Conservation (phyloP, 1,140 invertebrate genomes). For the Platyscapa corneri region DNA sequence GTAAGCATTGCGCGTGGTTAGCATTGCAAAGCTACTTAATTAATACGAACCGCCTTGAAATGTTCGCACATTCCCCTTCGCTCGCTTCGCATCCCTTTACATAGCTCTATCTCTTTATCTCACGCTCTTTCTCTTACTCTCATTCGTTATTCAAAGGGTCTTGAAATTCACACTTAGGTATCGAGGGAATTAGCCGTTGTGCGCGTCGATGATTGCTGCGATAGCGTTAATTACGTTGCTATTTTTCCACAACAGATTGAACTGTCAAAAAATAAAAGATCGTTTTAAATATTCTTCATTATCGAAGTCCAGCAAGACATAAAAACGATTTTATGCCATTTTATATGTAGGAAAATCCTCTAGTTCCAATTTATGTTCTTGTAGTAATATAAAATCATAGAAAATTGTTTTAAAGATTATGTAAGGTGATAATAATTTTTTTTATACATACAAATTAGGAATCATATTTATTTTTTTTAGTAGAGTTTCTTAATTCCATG, state of each 20-base stretch:
- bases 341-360: too few relatives aligned
- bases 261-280: constrained; percentile 35
- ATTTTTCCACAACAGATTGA: constrained; percentile 45
- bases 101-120: constrained; percentile 47
- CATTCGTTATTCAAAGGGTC: constrained; percentile 51
- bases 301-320: neutral
- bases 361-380: too few relatives aligned
- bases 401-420: too few relatives aligned
- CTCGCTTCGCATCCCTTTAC: constrained; percentile 27
- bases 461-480: too few relatives aligned
- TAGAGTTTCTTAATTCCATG: too few relatives aligned
- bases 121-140: constrained; percentile 35
- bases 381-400: too few relatives aligned
- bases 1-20: neutral
- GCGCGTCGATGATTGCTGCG: constrained; percentile 36
- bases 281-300: neutral
- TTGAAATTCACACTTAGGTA: constrained; percentile 42
- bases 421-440: too few relatives aligned
- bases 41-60: constrained; percentile 64
- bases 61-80: constrained; percentile 33
- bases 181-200: constrained; percentile 43
- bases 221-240: constrained; percentile 46
- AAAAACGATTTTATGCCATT: neutral
- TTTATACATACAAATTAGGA: too few relatives aligned
- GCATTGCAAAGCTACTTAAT: constrained; percentile 63